Conservation (phyloP, 2,797 vertebrate species). For the Karalla daura region DNA sequence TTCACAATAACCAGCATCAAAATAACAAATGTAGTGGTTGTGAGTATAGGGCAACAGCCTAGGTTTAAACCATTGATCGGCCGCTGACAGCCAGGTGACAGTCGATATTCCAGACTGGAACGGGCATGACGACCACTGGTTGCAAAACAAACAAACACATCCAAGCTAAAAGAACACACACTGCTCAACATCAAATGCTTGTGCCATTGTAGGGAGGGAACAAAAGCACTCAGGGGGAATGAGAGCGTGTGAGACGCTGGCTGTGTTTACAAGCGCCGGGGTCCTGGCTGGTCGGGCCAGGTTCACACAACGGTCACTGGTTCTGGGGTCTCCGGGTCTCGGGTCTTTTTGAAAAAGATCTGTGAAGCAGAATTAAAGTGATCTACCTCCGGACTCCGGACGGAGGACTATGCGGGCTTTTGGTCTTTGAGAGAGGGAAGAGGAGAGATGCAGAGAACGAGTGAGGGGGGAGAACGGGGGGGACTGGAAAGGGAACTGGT, state of each 20-base stretch:
- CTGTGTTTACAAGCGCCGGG: slow-evolving; percentile 77
- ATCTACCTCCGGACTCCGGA: slow-evolving; percentile 82
- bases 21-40: not conserved
- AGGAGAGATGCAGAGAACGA: slow-evolving; percentile 51
- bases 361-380: slow-evolving; percentile 90
- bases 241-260: slow-evolving; percentile 78
- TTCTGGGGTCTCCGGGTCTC: slow-evolving; percentile 83
- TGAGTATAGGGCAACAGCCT: slow-evolving; percentile 3
- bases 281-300: slow-evolving; percentile 69
- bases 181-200: slow-evolving; percentile 59
- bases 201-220: slow-evolving; percentile 67
- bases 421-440: slow-evolving; percentile 59
- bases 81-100: not conserved
- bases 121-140: slow-evolving; percentile 25
- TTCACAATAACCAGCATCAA: slow-evolving; percentile 23
- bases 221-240: slow-evolving; percentile 68
- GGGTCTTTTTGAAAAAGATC: slow-evolving; percentile 86
- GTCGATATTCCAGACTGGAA: slow-evolving; percentile 17
- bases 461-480: slow-evolving; percentile 26
- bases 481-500: slow-evolving; percentile 25
- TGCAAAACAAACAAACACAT: slow-evolving; percentile 56
- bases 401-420: slow-evolving; percentile 65
- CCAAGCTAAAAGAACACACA: slow-evolving; percentile 38
- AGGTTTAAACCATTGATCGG: not conserved
- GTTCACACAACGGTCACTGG: slow-evolving; percentile 84